A percentile compares a stretch with the other conserved stretches of the same genome.
Evolutionary conservation across 2,888 invertebrate genomes (phyloP).

Genomic region (Dolichomitus sp.): DNA sequence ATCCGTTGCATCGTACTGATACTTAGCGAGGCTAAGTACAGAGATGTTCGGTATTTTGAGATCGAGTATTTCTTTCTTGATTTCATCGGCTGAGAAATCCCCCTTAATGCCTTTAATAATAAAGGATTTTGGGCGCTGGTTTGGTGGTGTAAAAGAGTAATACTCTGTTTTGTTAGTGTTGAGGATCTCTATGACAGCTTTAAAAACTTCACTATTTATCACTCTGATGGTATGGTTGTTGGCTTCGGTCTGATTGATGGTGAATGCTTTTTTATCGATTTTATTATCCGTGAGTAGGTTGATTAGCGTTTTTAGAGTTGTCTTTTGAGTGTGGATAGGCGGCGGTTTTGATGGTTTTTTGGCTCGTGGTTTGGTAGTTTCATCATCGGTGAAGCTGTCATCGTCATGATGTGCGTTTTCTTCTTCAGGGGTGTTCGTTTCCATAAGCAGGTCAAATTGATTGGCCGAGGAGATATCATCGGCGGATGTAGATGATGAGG

Average conservation of each 20-base stretch:
- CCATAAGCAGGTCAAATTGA: not conserved
- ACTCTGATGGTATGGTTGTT: not conserved
- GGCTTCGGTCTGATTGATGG: not conserved
- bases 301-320: not conserved
- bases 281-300: not conserved
- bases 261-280: not conserved
- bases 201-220: not conserved
- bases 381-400: not conserved
- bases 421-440: not conserved
- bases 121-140: constrained; percentile 12
- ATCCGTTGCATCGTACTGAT: not conserved
- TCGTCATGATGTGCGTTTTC: too few species aligned
- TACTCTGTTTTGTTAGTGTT: constrained; percentile 1
- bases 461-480: not conserved
- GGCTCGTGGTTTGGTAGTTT: not conserved
- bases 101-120: constrained; percentile 31
- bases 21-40: constrained; percentile 4
- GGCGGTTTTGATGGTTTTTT: not conserved
- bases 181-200: not conserved
- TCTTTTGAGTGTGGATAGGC: not conserved
- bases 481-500: not conserved
- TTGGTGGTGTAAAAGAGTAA: constrained; percentile 21
- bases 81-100: constrained; percentile 4
- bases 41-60: not conserved
- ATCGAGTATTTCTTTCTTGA: not conserved